These are phyloP conservation scores for Hofmannophila pseudospretella DNA, from an alignment of 2,888 invertebrate genomes.

Conservation along the genomic window DNA sequence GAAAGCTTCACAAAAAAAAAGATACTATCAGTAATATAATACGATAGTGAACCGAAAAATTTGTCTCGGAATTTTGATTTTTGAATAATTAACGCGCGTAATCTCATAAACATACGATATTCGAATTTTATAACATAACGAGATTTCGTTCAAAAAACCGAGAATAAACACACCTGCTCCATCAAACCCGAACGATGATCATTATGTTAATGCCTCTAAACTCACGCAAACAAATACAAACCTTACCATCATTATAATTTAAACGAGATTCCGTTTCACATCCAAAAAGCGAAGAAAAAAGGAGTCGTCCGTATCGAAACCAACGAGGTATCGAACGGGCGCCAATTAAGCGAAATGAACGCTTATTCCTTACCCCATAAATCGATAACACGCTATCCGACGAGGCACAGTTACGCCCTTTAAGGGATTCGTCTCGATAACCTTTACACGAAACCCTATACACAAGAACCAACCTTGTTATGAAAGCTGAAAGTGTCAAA, in stretches of 20 bases:
- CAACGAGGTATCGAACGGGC: slow-evolving; percentile 58
- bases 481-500: slow-evolving; percentile 71
- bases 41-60: slow-evolving; percentile 20
- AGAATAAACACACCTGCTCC: slow-evolving; percentile 76
- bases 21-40: slow-evolving; percentile 16
- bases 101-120: slow-evolving; percentile 57
- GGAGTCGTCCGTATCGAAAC: slow-evolving; percentile 50
- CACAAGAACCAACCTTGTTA: slow-evolving; percentile 72
- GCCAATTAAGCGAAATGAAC: slow-evolving; percentile 72
- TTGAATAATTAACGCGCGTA: slow-evolving; percentile 42
- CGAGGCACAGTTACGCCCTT: slow-evolving; percentile 65
- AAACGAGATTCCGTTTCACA: slow-evolving; percentile 40
- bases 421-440: slow-evolving; percentile 55
- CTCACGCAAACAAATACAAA: slow-evolving; percentile 36
- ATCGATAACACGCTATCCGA: slow-evolving; percentile 65
- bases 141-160: slow-evolving; percentile 73
- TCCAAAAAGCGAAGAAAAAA: slow-evolving; percentile 37
- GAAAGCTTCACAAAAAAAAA: slow-evolving; percentile 21
- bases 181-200: slow-evolving; percentile 67
- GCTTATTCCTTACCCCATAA: slow-evolving; percentile 67
- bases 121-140: slow-evolving; percentile 58
- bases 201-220: slow-evolving; percentile 69
- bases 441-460: slow-evolving; percentile 46
- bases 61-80: slow-evolving; percentile 29
- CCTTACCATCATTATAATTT: slow-evolving; percentile 34